Evolutionary conservation across 2,113 vertebrate genomes (phyloP).

Genomic region (Toxotes chatareus): DNA sequence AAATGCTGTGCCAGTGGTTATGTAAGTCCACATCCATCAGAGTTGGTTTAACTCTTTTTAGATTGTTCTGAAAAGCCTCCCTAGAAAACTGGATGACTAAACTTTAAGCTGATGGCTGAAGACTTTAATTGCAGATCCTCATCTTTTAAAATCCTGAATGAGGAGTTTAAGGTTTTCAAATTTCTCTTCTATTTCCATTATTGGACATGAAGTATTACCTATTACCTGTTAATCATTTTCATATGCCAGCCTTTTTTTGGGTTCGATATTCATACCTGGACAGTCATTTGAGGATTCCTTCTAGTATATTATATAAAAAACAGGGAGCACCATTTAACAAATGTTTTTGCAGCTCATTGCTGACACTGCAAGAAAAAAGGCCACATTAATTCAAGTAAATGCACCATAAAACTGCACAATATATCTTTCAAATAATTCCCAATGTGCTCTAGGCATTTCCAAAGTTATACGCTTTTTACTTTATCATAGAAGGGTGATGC

Average conservation of each 20-base stretch:
- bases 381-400: conserved; percentile 7
- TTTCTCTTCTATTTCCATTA: neutral
- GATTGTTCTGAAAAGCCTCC: neutral
- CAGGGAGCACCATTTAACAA: conserved; percentile 3
- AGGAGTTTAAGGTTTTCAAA: conserved; percentile 12
- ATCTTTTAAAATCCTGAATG: neutral
- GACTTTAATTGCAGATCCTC: neutral
- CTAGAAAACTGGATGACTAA: conserved; percentile 11
- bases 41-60: conserved; percentile 32
- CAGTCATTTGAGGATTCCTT: neutral
- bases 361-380: neutral
- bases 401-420: neutral
- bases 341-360: neutral
- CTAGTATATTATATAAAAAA: neutral
- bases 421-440: neutral
- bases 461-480: neutral
- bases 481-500: neutral
- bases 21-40: conserved; percentile 34
- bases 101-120: neutral
- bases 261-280: neutral
- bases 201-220: neutral
- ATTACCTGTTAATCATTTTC: neutral
- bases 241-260: conserved; percentile 2
- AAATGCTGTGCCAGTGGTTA: conserved; percentile 20
- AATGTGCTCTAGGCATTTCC: neutral